Evolutionary conservation across 2,113 vertebrate species (phyloP).

Genomic region (Formicarius rufipectus): DNA sequence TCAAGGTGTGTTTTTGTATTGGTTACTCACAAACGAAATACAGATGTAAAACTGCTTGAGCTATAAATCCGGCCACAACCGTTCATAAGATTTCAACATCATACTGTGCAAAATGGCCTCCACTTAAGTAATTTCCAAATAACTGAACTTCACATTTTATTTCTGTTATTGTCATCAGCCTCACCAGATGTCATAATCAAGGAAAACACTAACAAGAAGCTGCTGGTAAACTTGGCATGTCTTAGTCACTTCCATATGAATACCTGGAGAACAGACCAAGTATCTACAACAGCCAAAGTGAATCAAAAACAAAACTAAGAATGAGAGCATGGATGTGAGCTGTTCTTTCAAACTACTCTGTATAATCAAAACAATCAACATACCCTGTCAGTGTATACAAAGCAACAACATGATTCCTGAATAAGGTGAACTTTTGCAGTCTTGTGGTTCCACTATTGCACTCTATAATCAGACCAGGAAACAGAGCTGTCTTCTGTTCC

Average conservation of each 20-base stretch:
- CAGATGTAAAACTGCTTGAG: slow-evolving; percentile 40
- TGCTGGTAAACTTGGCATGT: slow-evolving; percentile 32
- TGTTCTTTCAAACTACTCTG: background rate
- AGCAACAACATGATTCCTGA: background rate
- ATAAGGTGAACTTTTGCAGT: background rate
- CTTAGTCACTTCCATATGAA: background rate
- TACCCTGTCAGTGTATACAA: background rate
- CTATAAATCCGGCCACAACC: slow-evolving; percentile 57
- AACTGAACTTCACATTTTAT: slow-evolving; percentile 36
- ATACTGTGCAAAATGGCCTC: slow-evolving; percentile 17
- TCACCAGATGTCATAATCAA: slow-evolving; percentile 58
- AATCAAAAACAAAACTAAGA: background rate
- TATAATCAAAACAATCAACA: background rate
- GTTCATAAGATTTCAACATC: slow-evolving; percentile 44
- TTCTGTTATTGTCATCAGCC: slow-evolving; percentile 53
- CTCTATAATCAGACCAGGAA: background rate
- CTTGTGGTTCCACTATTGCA: background rate
- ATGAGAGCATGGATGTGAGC: background rate
- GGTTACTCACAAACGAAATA: slow-evolving; percentile 35
- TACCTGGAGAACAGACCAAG: slow-evolving; percentile 10
- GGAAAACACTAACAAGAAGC: slow-evolving; percentile 49
- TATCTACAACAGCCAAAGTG: background rate
- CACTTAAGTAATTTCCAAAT: slow-evolving; percentile 42
- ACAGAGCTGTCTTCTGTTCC: background rate
- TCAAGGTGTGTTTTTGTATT: slow-evolving; percentile 25